Evolutionary conservation across 2,113 vertebrate species (phyloP).

Genomic region (Guaruba guarouba): DNA sequence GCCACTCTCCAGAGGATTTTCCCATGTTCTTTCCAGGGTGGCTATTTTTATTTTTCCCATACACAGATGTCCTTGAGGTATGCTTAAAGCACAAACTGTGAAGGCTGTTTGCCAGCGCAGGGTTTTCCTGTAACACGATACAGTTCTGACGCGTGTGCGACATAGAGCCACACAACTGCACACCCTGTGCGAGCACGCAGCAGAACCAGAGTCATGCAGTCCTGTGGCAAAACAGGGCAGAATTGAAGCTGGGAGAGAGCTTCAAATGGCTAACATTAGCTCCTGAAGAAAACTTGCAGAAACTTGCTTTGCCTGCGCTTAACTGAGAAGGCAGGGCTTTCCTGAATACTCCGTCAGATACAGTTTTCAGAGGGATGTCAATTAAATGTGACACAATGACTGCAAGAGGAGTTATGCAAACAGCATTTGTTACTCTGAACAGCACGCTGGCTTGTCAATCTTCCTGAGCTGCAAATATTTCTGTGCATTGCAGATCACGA

Average conservation of each 20-base stretch:
- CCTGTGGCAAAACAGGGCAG: neutral
- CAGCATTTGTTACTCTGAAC: neutral
- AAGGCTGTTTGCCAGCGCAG: fast-evolving
- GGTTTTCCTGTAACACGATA: neutral
- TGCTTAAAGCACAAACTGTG: neutral
- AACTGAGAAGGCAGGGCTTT: neutral
- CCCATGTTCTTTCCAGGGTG: neutral
- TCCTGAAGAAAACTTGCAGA: conserved; percentile 2
- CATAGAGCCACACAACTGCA: neutral
- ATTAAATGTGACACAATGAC: neutral
- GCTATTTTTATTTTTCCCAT: conserved; percentile 18
- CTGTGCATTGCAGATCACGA: neutral
- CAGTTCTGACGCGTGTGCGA: neutral
- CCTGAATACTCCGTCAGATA: neutral
- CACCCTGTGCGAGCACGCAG: neutral
- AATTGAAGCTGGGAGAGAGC: neutral
- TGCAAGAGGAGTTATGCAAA: neutral
- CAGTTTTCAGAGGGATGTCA: neutral
- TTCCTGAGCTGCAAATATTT: neutral
- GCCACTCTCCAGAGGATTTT: neutral
- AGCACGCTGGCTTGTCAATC: neutral
- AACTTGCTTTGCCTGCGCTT: neutral
- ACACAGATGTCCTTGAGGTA: neutral
- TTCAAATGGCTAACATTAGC: neutral
- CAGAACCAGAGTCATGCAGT: neutral